Base-by-base conservation (phyloP, 2,888 invertebrate species). In the Hemaris fuciformis region DNA sequence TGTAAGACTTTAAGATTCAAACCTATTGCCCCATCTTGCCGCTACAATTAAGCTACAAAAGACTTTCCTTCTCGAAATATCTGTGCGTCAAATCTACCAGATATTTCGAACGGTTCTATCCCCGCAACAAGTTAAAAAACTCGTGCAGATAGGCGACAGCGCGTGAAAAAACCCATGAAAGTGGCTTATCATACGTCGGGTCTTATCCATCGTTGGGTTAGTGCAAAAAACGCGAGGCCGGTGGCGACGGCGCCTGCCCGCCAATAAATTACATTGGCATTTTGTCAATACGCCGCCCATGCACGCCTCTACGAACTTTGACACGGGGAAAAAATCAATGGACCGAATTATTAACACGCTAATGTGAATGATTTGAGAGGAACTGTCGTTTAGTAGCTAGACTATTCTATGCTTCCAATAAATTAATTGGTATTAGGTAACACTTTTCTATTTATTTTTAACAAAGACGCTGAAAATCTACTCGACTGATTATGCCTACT, bases 251-350 rank as follows among this genome's bases (percentile, higher is more conserved):
- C 89, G 89, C 90, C 89, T 73, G 57, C 18, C 71, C 69, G 76
- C 84, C 83, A 82, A 88, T 90, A 90, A 89, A 89, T 91, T 75
- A 89, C 75, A 82, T 85, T 80, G 81, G 80, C 88, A 76, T 80
- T 80, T 79, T 85, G 88, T 88, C 88, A 89, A 84, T 85, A 86
- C 64, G 78, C 75, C 86, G 84, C 85, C 88, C 83, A 62, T 64
- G 65, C 68, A 77, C 85, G 82, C 85, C 85, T 77, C 65, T n/a
- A n/a, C 61, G 43, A 18, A 42, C 48, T 20, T 41, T 60, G 23
- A 23, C 56, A 34, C 8, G 22, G 34, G 38, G 38, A 46, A 60
- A 60, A 46, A 20, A 1, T 31, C 3, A 45, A 58, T 34, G 64
- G n/a, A 0, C 38, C 43, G 18, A 20, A 18, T 20, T 10, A 6